These are phyloP conservation scores for Dendrolimus houi DNA, from an alignment of 2,888 invertebrate species.

Conservation along the genomic window DNA sequence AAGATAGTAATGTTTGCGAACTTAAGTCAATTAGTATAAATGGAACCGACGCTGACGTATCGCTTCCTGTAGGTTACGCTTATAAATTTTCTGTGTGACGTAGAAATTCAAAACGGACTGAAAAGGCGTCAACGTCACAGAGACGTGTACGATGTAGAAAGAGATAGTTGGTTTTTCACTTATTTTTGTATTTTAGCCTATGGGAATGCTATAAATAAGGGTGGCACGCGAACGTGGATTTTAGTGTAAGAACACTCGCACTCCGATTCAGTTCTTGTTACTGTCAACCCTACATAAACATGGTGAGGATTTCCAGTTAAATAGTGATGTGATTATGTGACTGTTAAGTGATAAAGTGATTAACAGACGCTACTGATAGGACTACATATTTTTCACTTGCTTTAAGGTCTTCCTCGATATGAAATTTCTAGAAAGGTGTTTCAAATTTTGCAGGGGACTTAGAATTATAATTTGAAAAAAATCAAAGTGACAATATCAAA, in stretches of 20 bases:
- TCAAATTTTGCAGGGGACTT: too few species aligned
- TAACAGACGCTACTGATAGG: too few species aligned
- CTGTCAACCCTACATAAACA: conserved; percentile 50
- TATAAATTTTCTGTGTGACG: conserved; percentile 37
- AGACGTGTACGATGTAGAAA: conserved; percentile 36
- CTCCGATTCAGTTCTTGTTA: conserved; percentile 73
- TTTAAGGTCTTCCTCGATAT: too few species aligned
- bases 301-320: conserved; percentile 49
- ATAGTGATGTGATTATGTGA: conserved; percentile 17
- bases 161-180: conserved; percentile 57
- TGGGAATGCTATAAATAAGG: conserved; percentile 70
- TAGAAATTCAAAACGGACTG: conserved; percentile 18
- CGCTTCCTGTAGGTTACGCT: conserved; percentile 28
- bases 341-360: too few species aligned
- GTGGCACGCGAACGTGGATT: conserved; percentile 53
- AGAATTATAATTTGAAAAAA: too few species aligned
- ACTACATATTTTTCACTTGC: too few species aligned
- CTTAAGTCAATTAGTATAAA: conserved; percentile 26
- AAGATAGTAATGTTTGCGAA: neutral
- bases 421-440: too few species aligned
- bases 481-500: too few species aligned
- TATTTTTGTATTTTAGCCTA: conserved; percentile 67
- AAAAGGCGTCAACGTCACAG: conserved; percentile 21
- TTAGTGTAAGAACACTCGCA: conserved; percentile 75
- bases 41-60: conserved; percentile 36